phyloP scores from a whole-genome alignment of 1,140 invertebrate genomes.

The Glomeris maerens region DNA sequence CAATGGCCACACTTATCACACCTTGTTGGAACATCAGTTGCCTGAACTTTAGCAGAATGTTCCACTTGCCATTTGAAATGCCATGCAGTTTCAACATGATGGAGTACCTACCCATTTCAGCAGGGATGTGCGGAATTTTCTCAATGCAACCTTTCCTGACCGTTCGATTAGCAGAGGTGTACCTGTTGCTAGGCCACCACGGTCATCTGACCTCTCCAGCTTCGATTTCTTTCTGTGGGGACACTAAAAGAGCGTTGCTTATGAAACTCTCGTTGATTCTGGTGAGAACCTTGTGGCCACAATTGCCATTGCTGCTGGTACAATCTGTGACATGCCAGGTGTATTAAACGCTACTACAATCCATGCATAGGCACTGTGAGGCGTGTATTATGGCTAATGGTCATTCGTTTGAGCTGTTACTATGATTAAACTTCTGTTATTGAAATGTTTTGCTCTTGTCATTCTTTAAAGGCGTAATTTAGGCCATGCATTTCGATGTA shows the following conservation, averaged over 20 bases:
- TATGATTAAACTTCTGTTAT: not conserved
- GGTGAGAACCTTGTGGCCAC: too few species aligned
- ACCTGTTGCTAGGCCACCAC: slow-evolving; percentile 27
- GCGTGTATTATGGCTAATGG: not conserved
- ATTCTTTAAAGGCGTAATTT: not conserved
- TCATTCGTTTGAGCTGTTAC: not conserved
- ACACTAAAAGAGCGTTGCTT: slow-evolving; percentile 5
- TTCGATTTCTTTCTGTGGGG: slow-evolving; percentile 31
- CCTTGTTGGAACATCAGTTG: slow-evolving; percentile 1
- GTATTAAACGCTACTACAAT: not conserved
- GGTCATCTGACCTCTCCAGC: slow-evolving; percentile 30
- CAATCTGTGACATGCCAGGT: not conserved
- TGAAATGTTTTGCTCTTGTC: not conserved
- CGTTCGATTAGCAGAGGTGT: slow-evolving; percentile 29
- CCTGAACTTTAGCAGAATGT: slow-evolving; percentile 1
- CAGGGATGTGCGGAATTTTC: slow-evolving; percentile 11
- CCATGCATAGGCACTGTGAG: not conserved
- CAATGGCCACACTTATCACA: not conserved
- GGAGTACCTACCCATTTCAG: slow-evolving; percentile 6
- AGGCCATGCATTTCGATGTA: not conserved
- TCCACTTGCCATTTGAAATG: not conserved
- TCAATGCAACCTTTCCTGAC: slow-evolving; percentile 23
- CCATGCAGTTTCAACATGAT: slow-evolving; percentile 12
- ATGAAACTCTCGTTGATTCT: not conserved
- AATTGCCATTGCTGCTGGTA: not conserved